These are phyloP conservation scores for Spatulosminthurus flaviceps DNA, from an alignment of 2,888 invertebrate species.

Conservation along the genomic window DNA sequence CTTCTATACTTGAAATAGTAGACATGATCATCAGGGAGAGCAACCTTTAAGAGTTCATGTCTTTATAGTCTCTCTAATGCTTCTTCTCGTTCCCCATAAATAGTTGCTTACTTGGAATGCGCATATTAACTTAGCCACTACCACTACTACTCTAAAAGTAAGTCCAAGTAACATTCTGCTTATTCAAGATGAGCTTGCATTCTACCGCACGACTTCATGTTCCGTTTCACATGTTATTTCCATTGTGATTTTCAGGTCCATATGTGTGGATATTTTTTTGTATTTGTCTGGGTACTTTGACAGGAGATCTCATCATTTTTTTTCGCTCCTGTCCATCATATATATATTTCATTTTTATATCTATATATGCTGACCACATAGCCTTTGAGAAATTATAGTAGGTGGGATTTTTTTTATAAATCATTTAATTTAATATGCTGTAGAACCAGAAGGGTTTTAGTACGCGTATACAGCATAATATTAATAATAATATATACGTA, in stretches of 20 bases:
- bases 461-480: too few species aligned
- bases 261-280: background rate
- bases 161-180: background rate
- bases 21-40: background rate
- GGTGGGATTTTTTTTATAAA: too few species aligned
- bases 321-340: background rate
- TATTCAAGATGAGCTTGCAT: conserved; percentile 1
- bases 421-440: too few species aligned
- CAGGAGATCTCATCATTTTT: background rate
- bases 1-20: background rate
- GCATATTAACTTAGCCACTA: background rate
- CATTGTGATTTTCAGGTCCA: background rate
- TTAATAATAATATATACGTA: too few species aligned
- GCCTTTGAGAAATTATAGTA: too few species aligned
- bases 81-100: conserved; percentile 1
- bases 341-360: background rate
- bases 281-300: background rate
- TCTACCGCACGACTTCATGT: background rate
- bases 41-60: conserved; percentile 1
- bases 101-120: background rate
- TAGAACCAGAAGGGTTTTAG: too few species aligned
- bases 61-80: background rate
- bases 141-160: too few species aligned
- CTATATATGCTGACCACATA: too few species aligned
- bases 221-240: background rate